Evolutionary conservation across 2,113 vertebrate genomes (phyloP), one percentile per base, ranked within the genome.

Genomic region (Corythaixoides concolor): DNA sequence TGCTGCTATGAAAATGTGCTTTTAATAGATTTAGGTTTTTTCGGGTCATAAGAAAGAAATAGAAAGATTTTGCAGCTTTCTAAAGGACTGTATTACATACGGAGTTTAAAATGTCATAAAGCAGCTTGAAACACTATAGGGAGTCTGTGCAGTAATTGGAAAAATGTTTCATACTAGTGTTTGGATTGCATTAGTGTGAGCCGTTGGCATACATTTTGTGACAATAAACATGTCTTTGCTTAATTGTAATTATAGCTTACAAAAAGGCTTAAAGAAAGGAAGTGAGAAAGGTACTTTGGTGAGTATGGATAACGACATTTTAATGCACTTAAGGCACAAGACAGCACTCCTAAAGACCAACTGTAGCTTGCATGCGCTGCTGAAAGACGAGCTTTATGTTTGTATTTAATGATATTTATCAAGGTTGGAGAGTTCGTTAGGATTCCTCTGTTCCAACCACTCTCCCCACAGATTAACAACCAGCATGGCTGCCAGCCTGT

Each of bases 51-150:
- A 85, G 84, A 63, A 97, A 95, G 88, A 77, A 96, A 95, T 50
- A 95, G 88, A 95, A 96, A 95, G 82, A 94, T 93, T 93, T 90
- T 88, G 86, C 52, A 90, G 87, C 82, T 96, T 97, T 97, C 84
- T 85, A 87, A 97, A 97, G 76, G 92, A 96, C 78, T 98, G 91
- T 93, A 98, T 98, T 98, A 98, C 98, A 98, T 97, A 98, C 79
- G 73, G 98, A 98, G 95, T 98, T 98, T 98, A 98, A 98, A 98
- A 98, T 98, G 97, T 98, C 97, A 98, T 97, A 98, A 98, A 98
- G 94, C 98, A 98, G 98, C 96, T 98, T 97, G 97, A 95, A 96
- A 97, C 96, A 97, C 98, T 97, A 97, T 89, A 96, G 96, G 97
- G 97, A 96, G 87, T 72, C 82, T 75, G 73, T 89, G 94, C 92